Evolutionary conservation across 2,113 vertebrate species (phyloP).

Genomic region (Sminthopsis crassicaudata): DNA sequence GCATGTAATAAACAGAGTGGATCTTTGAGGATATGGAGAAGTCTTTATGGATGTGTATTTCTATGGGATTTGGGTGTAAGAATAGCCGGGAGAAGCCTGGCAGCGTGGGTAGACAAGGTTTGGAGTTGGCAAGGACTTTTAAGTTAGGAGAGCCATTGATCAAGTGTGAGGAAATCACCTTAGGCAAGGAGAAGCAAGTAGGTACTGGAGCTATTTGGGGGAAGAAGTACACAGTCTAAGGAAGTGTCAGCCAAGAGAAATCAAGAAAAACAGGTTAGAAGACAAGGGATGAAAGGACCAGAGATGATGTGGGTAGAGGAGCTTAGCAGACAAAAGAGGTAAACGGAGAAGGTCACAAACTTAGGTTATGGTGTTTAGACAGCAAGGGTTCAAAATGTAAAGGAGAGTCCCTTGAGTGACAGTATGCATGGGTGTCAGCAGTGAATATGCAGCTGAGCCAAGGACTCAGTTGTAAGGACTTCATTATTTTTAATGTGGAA

Average conservation of each 20-base stretch:
- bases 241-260: background rate
- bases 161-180: background rate
- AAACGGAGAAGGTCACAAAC: background rate
- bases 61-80: background rate
- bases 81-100: background rate
- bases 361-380: background rate
- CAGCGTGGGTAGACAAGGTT: background rate
- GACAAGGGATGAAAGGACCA: too few species aligned
- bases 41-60: background rate
- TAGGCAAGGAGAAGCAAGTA: background rate
- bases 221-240: too few species aligned
- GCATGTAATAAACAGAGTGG: slow-evolving; percentile 19
- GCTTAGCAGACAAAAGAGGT: background rate
- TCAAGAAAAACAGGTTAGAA: background rate
- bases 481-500: background rate
- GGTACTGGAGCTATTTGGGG: too few species aligned
- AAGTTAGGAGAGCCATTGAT: background rate
- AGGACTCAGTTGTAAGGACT: background rate
- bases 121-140: background rate
- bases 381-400: slow-evolving; percentile 5
- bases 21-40: slow-evolving; percentile 33
- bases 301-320: background rate
- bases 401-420: background rate
- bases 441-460: background rate
- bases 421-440: background rate